Evolutionary conservation across 2,113 vertebrate species (phyloP), one percentile per base, ranked within the genome.

Genomic region (Heterocephalus glaber): DNA sequence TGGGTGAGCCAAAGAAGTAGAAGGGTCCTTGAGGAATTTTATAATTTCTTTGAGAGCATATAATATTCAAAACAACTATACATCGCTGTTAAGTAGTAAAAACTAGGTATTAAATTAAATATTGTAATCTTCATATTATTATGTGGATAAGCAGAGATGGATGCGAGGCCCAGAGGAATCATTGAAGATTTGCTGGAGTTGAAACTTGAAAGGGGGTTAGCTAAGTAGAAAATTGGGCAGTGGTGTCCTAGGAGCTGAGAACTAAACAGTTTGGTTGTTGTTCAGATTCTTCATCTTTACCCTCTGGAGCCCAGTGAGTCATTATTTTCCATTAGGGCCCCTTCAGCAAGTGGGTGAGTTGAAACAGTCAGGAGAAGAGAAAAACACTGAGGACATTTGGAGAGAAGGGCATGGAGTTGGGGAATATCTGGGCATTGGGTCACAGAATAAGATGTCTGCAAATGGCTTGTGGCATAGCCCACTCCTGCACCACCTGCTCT

Each of bases 401-500:
- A 95, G 66, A 68, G 85, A 95, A 96, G 26, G 47, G 80, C 38
- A 86, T 8, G 5, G 58, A 63, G 44, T 0, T 7, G 56, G 70
- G 92, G 81, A 47, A 76, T 76, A 17, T 90, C 79, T 92, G 94
- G 95, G 95, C 94, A 95, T 61, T 14, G 12, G 33, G 90, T 88
- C 94, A 97, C 28, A 88, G 83, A 96, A 86, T 86, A 44, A 97
- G 85, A 41, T 79, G 70, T 33, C 28, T 90, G n/a, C 19, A 93
- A 96, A 35, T 95, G 87, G 54, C 65, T 90, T 77, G 24, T 95
- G 70, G 47, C 68, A 76, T 44, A 96, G 41, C 54, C 30, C 0
- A 10, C 70, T 61, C 49, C 52, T 72, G 85, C 13, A 92, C 85
- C 90, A 95, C 95, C 96, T 97, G 94, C 88, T 97, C 8, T 79